Evolutionary conservation across 2,797 vertebrate species (phyloP), one percentile per base, ranked within the genome.

Genomic region (Echeneis naucrates): DNA sequence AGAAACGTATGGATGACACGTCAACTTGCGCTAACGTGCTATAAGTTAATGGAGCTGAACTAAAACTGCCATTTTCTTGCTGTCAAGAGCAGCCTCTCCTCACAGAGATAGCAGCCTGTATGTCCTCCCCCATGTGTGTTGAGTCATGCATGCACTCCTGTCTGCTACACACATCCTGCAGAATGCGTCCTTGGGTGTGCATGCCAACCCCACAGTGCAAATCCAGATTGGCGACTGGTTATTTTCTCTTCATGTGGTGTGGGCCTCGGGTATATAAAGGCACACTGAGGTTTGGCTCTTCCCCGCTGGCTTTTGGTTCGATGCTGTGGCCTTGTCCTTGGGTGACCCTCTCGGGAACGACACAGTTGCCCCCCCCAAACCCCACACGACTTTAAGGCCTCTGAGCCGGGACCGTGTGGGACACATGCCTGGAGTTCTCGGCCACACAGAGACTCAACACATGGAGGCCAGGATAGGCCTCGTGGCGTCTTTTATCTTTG

Each of bases 281-380:
- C 88, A 80, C 67, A 72, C 81, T 86, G 88, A 88, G 87, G 87
- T 86, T 87, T 90, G 85, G 85, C 56, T 50, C 40, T n/a, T 52
- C 65, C 68, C 64, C 68, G 63, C 62, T 62, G 63, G 60, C 70
- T 86, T 66, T 72, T 77, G 50, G 78, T 56, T 84, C 80, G 81
- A 80, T 77, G 84, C 68, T 57, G 85, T 5, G 23, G 75, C 72
- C 80, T 80, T 77, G 88, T 92, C 90, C 92, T 73, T 50, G 85
- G 53, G 60, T 92, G 88, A 91, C 89, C 89, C 82, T 79, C 40
- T 32, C 40, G 50, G 75, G 82, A 79, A 69, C 66, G 50, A 26
- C 75, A 73, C 69, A 85, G 82, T 75, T 51, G 33, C 60, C 80
- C 63, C 61, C 33, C 9, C 21, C n/a, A 9, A 14, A 12, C 19